Conservation (phyloP, 2,113 vertebrate genomes). For the Gadus macrocephalus region DNA sequence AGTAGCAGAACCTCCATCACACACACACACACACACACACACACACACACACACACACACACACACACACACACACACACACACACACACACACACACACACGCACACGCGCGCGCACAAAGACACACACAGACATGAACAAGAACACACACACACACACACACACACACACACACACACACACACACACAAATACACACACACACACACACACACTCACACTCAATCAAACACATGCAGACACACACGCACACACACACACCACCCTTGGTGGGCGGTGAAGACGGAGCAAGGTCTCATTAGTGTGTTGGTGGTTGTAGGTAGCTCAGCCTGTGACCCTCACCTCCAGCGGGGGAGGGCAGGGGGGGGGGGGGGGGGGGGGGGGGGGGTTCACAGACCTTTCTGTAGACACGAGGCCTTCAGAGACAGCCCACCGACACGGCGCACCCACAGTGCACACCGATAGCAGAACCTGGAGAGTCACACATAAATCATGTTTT, state of each 20-base stretch:
- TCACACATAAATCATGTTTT: conserved; percentile 67
- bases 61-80: conserved; percentile 4
- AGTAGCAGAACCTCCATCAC: too few relatives aligned
- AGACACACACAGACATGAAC: conserved; percentile 11
- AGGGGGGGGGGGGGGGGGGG: too few relatives aligned
- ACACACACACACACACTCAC: conserved; percentile 19
- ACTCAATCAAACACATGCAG: conserved; percentile 20
- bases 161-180: conserved; percentile 12
- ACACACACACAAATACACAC: conserved; percentile 21
- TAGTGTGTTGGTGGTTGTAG: conserved; percentile 53
- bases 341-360: conserved; percentile 20
- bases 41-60: too few relatives aligned
- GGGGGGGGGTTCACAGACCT: conserved; percentile 33
- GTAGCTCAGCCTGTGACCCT: conserved; percentile 51
- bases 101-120: conserved; percentile 22
- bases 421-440: conserved; percentile 34
- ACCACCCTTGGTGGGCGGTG: conserved; percentile 44
- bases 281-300: conserved; percentile 63
- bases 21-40: too few relatives aligned
- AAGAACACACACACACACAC: too few relatives aligned
- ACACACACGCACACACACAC: conserved; percentile 23
- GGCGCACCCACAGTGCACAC: too few relatives aligned
- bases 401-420: conserved; percentile 55
- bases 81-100: conserved; percentile 17
- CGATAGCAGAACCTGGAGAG: conserved; percentile 38